A percentile compares a stretch with the other conserved stretches of the same genome.
Evolutionary conservation across 2,113 vertebrate genomes (phyloP).

Genomic region (Otus sunia): DNA sequence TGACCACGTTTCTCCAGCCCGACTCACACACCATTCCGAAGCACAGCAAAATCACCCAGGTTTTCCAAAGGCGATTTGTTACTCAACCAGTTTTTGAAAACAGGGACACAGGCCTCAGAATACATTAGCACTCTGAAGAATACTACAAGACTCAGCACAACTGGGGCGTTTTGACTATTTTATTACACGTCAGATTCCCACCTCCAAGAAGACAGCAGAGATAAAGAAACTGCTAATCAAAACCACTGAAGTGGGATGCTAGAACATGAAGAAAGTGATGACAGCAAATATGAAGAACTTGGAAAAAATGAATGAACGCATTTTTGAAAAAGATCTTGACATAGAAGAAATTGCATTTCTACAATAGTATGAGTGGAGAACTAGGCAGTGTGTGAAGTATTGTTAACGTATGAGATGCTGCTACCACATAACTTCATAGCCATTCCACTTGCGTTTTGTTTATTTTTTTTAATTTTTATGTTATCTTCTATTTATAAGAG

Average conservation of each 20-base stretch:
- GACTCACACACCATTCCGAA: not conserved
- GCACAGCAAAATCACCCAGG: not conserved
- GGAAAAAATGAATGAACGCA: not conserved
- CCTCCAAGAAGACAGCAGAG: not conserved
- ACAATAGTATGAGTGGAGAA: not conserved
- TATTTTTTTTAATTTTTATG: not conserved
- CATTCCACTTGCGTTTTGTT: not conserved
- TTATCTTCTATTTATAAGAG: not conserved
- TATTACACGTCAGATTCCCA: not conserved
- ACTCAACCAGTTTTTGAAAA: not conserved
- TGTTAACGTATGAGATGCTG: not conserved
- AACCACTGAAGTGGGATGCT: not conserved
- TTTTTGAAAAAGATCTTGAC: not conserved
- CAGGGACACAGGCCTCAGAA: not conserved
- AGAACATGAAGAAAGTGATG: not conserved
- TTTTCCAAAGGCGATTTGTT: not conserved
- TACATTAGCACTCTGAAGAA: not conserved
- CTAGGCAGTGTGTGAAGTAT: not conserved
- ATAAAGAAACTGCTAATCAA: not conserved
- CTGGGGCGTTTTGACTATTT: not conserved
- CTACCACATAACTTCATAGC: not conserved
- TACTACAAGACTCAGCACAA: not conserved
- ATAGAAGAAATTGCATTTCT: not conserved
- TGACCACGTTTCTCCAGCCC: accelerated
- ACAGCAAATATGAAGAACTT: not conserved